Conservation (phyloP, 2,797 vertebrate genomes). For the Pangasius djambal region DNA sequence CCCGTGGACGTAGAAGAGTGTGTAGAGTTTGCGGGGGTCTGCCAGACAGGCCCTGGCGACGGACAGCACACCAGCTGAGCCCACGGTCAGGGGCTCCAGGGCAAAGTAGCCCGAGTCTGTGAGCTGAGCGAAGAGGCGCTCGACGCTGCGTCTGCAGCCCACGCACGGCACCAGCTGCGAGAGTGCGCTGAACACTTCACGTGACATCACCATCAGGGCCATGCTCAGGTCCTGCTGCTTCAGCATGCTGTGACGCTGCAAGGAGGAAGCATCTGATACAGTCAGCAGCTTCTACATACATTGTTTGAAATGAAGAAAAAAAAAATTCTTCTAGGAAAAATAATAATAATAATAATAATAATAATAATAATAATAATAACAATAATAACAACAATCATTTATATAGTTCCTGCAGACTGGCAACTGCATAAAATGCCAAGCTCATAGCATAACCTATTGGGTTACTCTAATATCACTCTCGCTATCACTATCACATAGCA, state of each 20-base stretch:
- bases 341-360: no score
- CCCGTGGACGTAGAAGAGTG: constrained; percentile 96
- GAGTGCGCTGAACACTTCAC: constrained; percentile 87
- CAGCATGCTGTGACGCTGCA: constrained; percentile 88
- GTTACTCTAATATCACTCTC: neutral
- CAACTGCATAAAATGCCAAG: neutral
- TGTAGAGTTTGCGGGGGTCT: constrained; percentile 92
- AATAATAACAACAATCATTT: neutral
- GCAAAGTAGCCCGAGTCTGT: constrained; percentile 92
- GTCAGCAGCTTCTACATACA: neutral
- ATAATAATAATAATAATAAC: no score
- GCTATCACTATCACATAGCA: neutral
- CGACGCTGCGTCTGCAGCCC: constrained; percentile 94
- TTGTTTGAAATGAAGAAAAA: neutral
- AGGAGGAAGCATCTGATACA: neutral
- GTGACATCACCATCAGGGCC: constrained; percentile 92
- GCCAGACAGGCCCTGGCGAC: constrained; percentile 88
- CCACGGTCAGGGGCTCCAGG: constrained; percentile 91
- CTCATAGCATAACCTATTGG: neutral
- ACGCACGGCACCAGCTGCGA: constrained; percentile 95
- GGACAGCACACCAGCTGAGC: constrained; percentile 88
- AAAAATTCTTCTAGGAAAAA: no score
- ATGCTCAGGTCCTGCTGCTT: constrained; percentile 90
- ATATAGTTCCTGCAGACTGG: neutral
- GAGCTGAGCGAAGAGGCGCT: constrained; percentile 92